Evolutionary conservation across 2,888 invertebrate species (phyloP).

Genomic region (Xanthorhoe designata): DNA sequence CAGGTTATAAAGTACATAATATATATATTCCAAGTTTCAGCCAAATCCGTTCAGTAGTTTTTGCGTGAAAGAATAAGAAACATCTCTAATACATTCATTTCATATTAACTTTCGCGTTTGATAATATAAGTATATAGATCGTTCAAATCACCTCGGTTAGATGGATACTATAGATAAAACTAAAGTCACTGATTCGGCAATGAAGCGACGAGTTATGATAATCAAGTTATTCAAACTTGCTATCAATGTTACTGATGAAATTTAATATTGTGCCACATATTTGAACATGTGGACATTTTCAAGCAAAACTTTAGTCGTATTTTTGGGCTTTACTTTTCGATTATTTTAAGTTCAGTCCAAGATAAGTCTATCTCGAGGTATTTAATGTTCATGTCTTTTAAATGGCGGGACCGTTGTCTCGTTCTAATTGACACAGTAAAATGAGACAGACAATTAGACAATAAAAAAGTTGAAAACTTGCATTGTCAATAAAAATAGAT

Average conservation of each 20-base stretch:
- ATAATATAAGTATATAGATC: too few species aligned
- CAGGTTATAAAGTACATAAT: too few species aligned
- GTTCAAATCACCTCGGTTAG: background rate
- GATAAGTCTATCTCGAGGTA: background rate
- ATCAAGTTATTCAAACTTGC: constrained; percentile 17
- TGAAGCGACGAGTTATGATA: constrained; percentile 41
- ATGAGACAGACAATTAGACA: background rate
- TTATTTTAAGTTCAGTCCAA: background rate
- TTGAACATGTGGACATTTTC: background rate
- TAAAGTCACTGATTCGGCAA: constrained; percentile 26
- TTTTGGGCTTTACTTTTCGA: background rate
- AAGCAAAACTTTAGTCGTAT: background rate
- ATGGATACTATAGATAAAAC: background rate
- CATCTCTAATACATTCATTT: too few species aligned
- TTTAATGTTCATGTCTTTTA: background rate
- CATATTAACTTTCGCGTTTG: too few species aligned
- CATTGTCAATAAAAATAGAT: background rate
- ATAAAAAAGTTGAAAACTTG: background rate
- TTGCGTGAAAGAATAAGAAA: too few species aligned
- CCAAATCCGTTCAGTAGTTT: too few species aligned
- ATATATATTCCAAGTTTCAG: too few species aligned
- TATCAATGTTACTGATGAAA: constrained; percentile 16
- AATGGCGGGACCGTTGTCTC: background rate
- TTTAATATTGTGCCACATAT: background rate
- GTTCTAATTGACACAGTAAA: background rate